These are phyloP conservation scores for Amiota mariae DNA, from an alignment of 2,888 invertebrate genomes.

Conservation along the genomic window DNA sequence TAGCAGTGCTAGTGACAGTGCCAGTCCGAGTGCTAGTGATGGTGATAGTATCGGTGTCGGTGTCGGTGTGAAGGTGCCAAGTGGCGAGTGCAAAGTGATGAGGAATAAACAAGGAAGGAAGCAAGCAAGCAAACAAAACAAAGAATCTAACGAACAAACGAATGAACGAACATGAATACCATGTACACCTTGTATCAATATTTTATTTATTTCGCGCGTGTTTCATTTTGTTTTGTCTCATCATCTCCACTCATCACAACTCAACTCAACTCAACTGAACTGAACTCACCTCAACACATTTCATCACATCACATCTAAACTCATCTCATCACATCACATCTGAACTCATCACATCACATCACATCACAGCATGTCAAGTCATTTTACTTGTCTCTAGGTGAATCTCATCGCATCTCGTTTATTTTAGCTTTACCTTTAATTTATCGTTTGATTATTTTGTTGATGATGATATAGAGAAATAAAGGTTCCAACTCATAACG, in stretches of 20 bases:
- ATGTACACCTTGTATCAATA: not conserved
- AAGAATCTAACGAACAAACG: too few relatives aligned
- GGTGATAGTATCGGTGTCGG: not conserved
- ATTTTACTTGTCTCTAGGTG: not conserved
- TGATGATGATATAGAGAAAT: too few relatives aligned
- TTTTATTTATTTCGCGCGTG: slow-evolving; percentile 7
- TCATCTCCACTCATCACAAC: not conserved
- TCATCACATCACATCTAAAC: not conserved
- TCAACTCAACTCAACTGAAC: not conserved
- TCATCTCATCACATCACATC: not conserved
- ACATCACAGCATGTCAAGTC: not conserved
- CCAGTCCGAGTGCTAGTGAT: not conserved
- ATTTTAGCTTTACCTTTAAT: slow-evolving; percentile 16
- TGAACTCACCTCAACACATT: not conserved
- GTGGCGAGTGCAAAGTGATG: not conserved
- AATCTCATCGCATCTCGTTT: too few relatives aligned
- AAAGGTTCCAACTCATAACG: too few relatives aligned
- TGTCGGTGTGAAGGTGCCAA: not conserved
- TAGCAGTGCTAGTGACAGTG: too few relatives aligned
- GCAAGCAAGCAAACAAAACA: not conserved
- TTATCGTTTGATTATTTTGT: slow-evolving; percentile 24
- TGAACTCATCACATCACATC: not conserved
- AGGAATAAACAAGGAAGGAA: not conserved
- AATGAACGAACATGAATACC: not conserved
- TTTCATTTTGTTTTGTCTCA: not conserved